A percentile compares a stretch with the other conserved stretches of the same genome.
Evolutionary conservation across 2,113 vertebrate genomes (phyloP).

Genomic region (Sturnus vulgaris): DNA sequence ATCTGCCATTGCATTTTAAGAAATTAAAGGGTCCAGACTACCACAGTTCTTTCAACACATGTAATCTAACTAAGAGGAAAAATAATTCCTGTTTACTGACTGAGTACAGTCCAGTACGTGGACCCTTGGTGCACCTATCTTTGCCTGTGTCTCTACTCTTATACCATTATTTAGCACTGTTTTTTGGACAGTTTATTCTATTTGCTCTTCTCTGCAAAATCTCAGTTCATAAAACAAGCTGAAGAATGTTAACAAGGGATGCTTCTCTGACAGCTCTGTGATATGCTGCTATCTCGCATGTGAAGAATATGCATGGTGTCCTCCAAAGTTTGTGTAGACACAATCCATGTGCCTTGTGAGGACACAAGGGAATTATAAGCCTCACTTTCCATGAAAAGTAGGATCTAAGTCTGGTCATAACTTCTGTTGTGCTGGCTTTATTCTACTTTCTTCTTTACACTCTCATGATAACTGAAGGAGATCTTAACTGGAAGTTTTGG

Average conservation of each 20-base stretch:
- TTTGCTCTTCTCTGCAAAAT: not conserved
- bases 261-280: slow-evolving; percentile 27
- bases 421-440: not conserved
- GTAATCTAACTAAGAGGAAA: not conserved
- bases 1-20: not conserved
- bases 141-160: not conserved
- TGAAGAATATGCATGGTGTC: not conserved
- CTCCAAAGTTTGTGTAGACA: slow-evolving; percentile 5
- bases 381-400: not conserved
- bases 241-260: slow-evolving; percentile 36
- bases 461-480: not conserved
- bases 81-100: not conserved
- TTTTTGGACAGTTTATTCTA: not conserved
- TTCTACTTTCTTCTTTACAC: not conserved
- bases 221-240: slow-evolving; percentile 17
- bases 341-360: not conserved
- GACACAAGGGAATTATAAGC: not conserved
- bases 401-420: not conserved
- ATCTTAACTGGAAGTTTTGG: not conserved
- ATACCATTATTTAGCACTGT: not conserved
- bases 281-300: slow-evolving; percentile 29
- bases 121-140: not conserved
- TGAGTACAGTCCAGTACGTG: not conserved
- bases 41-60: not conserved
- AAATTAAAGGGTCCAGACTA: not conserved